Base-by-base conservation (phyloP, 1,140 invertebrate species). In the Globodera rostochiensis region DNA sequence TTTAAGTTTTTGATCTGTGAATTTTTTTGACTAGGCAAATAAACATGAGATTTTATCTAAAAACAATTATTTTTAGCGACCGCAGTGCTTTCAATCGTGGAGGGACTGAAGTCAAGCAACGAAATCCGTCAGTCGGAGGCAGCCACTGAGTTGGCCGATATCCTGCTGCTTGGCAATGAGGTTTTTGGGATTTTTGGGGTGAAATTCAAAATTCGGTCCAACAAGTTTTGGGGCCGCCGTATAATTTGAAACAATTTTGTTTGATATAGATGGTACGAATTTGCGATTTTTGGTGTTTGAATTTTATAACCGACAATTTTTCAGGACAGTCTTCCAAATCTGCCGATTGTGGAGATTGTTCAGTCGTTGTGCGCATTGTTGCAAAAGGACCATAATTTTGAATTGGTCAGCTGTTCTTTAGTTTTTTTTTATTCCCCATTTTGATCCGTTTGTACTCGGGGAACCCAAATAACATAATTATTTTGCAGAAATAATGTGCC, bases 81-180 rank as follows among this genome's bases (percentile, higher is more conserved):
- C 0, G 73, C 70, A 60, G 77, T 86, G 67, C 69, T 74, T 9
- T 79, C 80, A 64, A 91, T 98, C 36, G 90, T 99, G 45, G 94
- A 95, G 83, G 96, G 96, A 2, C 92, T 99, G 74, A 96, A 98
- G 0, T 93, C 93, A 11, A 95, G 95, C 7, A 97, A 99, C 91
- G 97, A 99, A 90, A 95, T 95, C 45, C 95, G 97, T 88, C 97
- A 98, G 90, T 91, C 98, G 74, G 96, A 98, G 89, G 95, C 97
- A 4, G 96, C 96, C 6, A 97, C 47, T 81, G 96, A 98, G 91
- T 98, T 99, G 95, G 98, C 96, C 88, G 95, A 99, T 92, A 93
- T 99, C 89, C 92, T 99, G 50, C 96, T 99, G 2, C 98, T 99
- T 96, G 97, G 97, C 75, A 99, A 99, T 91, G 97, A 99, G 57